Evolutionary conservation across 2,797 vertebrate genomes (phyloP).

Genomic region (Fundulus diaphanus): DNA sequence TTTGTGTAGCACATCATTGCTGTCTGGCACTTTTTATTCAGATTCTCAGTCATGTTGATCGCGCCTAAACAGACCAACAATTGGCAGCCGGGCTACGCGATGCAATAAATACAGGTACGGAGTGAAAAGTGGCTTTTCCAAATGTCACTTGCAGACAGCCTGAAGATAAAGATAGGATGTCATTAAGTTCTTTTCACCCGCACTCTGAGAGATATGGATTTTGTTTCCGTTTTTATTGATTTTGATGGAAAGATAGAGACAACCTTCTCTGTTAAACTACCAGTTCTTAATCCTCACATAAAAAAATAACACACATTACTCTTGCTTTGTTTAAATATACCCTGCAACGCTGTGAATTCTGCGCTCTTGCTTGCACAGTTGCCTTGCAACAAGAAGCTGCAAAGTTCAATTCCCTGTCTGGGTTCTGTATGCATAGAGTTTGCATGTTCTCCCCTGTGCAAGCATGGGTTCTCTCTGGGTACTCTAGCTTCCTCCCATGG

Average conservation of each 20-base stretch:
- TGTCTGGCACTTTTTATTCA: conserved; percentile 39
- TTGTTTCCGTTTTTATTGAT: not conserved
- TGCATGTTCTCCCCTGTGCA: not conserved
- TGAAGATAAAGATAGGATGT: not conserved
- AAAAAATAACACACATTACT: not conserved
- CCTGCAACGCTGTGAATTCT: not conserved
- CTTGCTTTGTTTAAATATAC: too few species aligned
- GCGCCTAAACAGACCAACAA: not conserved
- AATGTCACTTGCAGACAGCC: conserved; percentile 6
- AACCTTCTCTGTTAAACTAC: not conserved
- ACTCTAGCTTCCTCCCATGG: not conserved
- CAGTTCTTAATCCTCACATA: not conserved
- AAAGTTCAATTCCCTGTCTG: not conserved
- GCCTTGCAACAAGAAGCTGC: not conserved
- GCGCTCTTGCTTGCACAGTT: not conserved
- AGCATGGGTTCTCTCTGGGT: not conserved
- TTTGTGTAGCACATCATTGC: conserved; percentile 31
- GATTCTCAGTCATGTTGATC: conserved; percentile 18
- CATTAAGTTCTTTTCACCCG: conserved; percentile 4
- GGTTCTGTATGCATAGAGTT: not conserved
- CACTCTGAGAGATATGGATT: conserved; percentile 3
- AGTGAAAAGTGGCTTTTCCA: conserved; percentile 7
- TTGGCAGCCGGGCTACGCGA: conserved; percentile 6
- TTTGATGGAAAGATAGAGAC: not conserved
- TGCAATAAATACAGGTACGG: not conserved